phyloP scores from a whole-genome alignment of 1,140 invertebrate genomes.

The Ceratoteleas bidentatus region DNA sequence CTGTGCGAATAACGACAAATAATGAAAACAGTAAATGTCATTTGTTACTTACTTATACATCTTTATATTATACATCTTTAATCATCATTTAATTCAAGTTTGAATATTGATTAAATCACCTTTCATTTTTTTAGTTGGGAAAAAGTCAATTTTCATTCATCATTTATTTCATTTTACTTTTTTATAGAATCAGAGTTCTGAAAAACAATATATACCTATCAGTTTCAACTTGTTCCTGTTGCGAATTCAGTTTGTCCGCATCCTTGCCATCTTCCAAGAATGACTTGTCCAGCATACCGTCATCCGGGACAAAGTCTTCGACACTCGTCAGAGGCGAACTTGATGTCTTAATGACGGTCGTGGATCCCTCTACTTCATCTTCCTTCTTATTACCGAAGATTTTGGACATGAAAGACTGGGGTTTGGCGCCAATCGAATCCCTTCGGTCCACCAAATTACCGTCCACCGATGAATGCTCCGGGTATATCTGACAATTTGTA shows the following conservation, averaged over 20 bases:
- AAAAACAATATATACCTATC: too few species aligned
- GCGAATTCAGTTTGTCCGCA: slow-evolving; percentile 76
- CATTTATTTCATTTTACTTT: too few species aligned
- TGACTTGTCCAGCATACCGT: slow-evolving; percentile 88
- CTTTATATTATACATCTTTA: too few species aligned
- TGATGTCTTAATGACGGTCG: slow-evolving; percentile 41
- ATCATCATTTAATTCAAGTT: too few species aligned
- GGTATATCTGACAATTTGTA: slow-evolving; percentile 14
- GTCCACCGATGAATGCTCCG: slow-evolving; percentile 36
- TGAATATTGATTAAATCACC: too few species aligned
- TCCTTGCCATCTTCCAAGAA: slow-evolving; percentile 89
- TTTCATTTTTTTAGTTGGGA: too few species aligned
- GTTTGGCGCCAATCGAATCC: slow-evolving; percentile 61
- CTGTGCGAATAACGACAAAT: too few species aligned
- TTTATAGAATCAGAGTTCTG: too few species aligned
- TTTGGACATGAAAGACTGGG: slow-evolving; percentile 77
- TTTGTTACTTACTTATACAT: too few species aligned
- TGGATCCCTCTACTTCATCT: slow-evolving; percentile 65
- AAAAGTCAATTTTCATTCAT: too few species aligned
- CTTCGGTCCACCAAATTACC: slow-evolving; percentile 61
- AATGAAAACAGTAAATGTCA: too few species aligned
- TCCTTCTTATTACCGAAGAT: slow-evolving; percentile 77
- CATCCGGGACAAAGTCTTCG: slow-evolving; percentile 93
- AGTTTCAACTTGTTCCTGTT: slow-evolving; percentile 81
- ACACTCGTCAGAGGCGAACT: slow-evolving; percentile 82